A percentile compares a stretch with the other conserved stretches of the same genome.
Evolutionary conservation across 1,140 invertebrate genomes (phyloP).

Genomic region (Zophobas atratus): DNA sequence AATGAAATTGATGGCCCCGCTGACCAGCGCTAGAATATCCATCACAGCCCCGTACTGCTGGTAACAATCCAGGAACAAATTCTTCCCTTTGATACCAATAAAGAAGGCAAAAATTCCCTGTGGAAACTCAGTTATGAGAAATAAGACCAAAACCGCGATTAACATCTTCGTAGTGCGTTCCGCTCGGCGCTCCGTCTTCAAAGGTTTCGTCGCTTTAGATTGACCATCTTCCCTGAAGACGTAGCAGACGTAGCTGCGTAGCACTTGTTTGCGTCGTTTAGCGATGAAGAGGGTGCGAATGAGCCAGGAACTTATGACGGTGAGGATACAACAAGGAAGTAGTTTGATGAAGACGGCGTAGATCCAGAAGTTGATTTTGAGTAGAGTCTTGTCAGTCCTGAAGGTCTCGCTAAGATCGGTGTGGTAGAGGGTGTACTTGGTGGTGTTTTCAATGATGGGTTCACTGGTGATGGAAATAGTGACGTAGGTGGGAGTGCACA

Average conservation of each 20-base stretch:
- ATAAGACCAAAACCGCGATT: slow-evolving; percentile 91
- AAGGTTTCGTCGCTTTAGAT: slow-evolving; percentile 57
- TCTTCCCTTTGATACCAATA: slow-evolving; percentile 78
- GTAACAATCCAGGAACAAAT: slow-evolving; percentile 87
- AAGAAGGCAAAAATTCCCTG: slow-evolving; percentile 77
- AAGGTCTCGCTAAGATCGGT: slow-evolving; percentile 75
- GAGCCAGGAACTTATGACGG: slow-evolving; percentile 83
- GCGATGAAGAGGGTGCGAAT: slow-evolving; percentile 84
- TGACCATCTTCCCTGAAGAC: slow-evolving; percentile 16
- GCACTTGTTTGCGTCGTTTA: slow-evolving; percentile 79
- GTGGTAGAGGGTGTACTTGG: slow-evolving; percentile 74
- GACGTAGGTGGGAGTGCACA: slow-evolving; percentile 86
- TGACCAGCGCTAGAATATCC: slow-evolving; percentile 94
- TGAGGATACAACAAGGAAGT: slow-evolving; percentile 87
- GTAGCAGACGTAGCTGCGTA: slow-evolving; percentile 62
- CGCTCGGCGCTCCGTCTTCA: slow-evolving; percentile 80
- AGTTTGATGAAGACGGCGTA: slow-evolving; percentile 91
- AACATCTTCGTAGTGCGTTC: slow-evolving; percentile 96
- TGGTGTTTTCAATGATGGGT: slow-evolving; percentile 65
- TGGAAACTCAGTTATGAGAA: slow-evolving; percentile 83
- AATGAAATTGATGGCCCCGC: slow-evolving; percentile 94
- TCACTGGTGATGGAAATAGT: slow-evolving; percentile 75
- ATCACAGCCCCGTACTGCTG: slow-evolving; percentile 89
- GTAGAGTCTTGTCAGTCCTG: slow-evolving; percentile 71
- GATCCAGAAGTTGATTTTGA: slow-evolving; percentile 86